These are phyloP conservation scores for Trinectes maculatus DNA, from an alignment of 2,113 vertebrate species.

Conservation along the genomic window DNA sequence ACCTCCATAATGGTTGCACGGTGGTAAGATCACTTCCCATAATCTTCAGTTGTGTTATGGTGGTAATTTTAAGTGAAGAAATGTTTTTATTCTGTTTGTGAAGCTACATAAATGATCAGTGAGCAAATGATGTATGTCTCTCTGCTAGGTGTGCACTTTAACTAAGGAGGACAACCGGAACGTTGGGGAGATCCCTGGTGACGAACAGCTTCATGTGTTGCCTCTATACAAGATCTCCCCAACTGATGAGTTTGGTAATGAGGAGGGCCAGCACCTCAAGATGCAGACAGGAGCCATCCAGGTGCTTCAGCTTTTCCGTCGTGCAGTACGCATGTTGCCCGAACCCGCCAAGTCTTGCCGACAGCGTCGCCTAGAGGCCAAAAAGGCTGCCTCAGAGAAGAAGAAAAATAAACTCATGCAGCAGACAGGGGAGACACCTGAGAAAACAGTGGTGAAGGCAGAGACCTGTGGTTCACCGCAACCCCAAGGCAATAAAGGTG, in stretches of 20 bases:
- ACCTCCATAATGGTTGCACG: conserved; percentile 97
- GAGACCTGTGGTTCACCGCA: conserved; percentile 76
- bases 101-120: neutral
- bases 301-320: conserved; percentile 91
- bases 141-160: conserved; percentile 93
- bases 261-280: conserved; percentile 91
- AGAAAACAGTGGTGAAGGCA: conserved; percentile 84
- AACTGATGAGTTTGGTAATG: conserved; percentile 92
- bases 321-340: conserved; percentile 92
- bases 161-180: conserved; percentile 96
- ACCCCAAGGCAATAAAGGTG: conserved; percentile 81
- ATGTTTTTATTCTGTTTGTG: neutral
- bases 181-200: conserved; percentile 89
- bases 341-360: conserved; percentile 97
- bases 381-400: conserved; percentile 92
- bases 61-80: neutral
- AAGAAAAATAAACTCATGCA: conserved; percentile 94
- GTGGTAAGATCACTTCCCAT: conserved; percentile 85
- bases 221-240: conserved; percentile 92
- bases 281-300: conserved; percentile 93
- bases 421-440: conserved; percentile 87
- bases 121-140: neutral
- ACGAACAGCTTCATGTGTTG: conserved; percentile 96
- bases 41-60: neutral
- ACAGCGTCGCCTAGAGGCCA: conserved; percentile 93